These are phyloP conservation scores for Poecilobothrus nobilitatus DNA, from an alignment of 2,888 invertebrate genomes.

Conservation along the genomic window DNA sequence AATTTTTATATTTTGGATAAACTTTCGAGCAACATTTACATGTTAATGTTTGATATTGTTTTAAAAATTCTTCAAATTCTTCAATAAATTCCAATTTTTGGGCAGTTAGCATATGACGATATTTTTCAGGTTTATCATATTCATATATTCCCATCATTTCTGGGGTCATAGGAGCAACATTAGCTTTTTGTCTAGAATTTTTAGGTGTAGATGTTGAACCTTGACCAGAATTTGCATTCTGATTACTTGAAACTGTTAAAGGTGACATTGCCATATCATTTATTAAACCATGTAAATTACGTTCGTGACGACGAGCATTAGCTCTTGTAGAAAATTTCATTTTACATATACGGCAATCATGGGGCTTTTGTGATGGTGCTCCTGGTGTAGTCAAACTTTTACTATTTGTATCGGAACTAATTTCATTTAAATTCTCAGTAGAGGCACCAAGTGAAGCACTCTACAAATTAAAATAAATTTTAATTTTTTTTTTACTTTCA, in stretches of 20 bases:
- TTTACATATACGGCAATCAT: conserved; percentile 39
- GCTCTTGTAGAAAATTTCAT: conserved; percentile 43
- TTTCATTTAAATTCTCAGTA: conserved; percentile 23
- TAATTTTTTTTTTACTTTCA: background rate
- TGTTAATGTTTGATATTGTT: conserved; percentile 43
- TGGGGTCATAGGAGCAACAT: conserved; percentile 27
- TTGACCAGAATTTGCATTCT: conserved; percentile 29
- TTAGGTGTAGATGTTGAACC: conserved; percentile 26
- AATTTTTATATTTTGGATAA: conserved; percentile 42
- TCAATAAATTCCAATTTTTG: conserved; percentile 41
- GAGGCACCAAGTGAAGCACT: conserved; percentile 10
- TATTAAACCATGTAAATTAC: conserved; percentile 38
- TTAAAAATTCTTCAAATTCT: conserved; percentile 40
- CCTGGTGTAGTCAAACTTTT: conserved; percentile 34
- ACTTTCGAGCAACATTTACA: conserved; percentile 42
- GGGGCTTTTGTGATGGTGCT: background rate
- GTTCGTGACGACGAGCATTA: conserved; percentile 43
- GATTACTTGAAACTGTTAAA: conserved; percentile 30
- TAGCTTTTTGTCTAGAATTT: conserved; percentile 29
- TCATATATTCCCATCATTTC: conserved; percentile 34
- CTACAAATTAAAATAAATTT: background rate
- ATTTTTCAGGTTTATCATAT: conserved; percentile 42
- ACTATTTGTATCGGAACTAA: conserved; percentile 30
- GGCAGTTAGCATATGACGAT: conserved; percentile 37
- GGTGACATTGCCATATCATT: conserved; percentile 31